Evolutionary conservation across 2,888 invertebrate species (phyloP).

Genomic region (Cheiracanthium punctorium): DNA sequence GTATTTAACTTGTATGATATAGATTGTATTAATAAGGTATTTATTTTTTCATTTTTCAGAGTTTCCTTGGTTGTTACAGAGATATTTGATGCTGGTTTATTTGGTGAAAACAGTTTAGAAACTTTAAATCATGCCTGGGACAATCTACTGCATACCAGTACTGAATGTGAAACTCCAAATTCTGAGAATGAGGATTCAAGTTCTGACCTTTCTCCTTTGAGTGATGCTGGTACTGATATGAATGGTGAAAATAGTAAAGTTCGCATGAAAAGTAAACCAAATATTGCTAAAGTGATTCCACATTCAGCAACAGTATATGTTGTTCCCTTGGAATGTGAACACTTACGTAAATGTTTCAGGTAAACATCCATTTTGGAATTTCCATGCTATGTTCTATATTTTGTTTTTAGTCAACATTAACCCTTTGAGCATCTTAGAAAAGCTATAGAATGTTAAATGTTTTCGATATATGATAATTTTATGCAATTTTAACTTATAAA

Average conservation of each 20-base stretch:
- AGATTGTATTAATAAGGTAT: too few species aligned
- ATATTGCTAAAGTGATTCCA: constrained; percentile 80
- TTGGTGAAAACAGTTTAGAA: constrained; percentile 85
- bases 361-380: too few species aligned
- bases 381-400: too few species aligned
- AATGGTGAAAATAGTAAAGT: constrained; percentile 68
- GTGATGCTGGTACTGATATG: background rate
- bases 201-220: background rate
- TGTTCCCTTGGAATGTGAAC: constrained; percentile 80
- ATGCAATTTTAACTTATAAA: too few species aligned
- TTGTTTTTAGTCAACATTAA: too few species aligned
- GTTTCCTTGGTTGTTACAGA: constrained; percentile 84
- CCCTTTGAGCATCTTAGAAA: too few species aligned
- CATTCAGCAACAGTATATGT: constrained; percentile 81
- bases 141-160: constrained; percentile 77
- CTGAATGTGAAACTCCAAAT: background rate
- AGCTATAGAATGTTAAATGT: too few species aligned
- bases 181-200: constrained; percentile 19
- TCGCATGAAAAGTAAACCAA: background rate
- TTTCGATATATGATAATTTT: too few species aligned
- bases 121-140: constrained; percentile 84
- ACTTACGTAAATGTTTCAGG: constrained; percentile 79
- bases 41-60: constrained; percentile 73
- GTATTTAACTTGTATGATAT: background rate
- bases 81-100: constrained; percentile 86